Evolutionary conservation across 2,888 invertebrate genomes (phyloP), one percentile per base, ranked within the genome.

Genomic region (Anagyrus pseudococci): DNA sequence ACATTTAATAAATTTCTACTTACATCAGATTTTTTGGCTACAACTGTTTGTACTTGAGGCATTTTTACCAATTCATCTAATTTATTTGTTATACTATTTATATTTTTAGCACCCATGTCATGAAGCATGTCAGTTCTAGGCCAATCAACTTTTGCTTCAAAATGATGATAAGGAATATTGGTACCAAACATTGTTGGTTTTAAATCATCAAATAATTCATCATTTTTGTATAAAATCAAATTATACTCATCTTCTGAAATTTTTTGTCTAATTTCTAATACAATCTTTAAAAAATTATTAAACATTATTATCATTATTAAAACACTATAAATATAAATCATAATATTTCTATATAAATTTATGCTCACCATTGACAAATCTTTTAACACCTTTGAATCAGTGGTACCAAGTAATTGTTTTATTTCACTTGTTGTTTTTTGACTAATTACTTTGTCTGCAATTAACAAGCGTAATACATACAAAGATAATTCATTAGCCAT

Each of bases 401-500:
- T 83, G 44, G 82, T 80, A 0, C 89, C 89, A 77, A 89, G 88
- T 69, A 84, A 83, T 58, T 85, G 83, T 61, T 85, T 83, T 15
- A 92, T 75, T 56, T 85, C 81, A 2, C 84, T 81, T 2, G 84
- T 76, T 73, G 88, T 87, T 68, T 86, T 86, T 41, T 85, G 81
- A 75, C 86, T 84, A 8, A 89, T 82, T 55, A 85, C 81, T 54
- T 84, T 84, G 59, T 86, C 84, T 54, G 87, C 84, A 1, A 89
- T 77, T 71, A 91, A 86, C 74, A 89, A 79, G 69, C 85, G 82
- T 2, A 91, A 80, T 0, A 87, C 79, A 70, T 86, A 84, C 0
- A 90, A 80, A 0, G 87, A 77, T 1, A 89, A 85, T 77, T 89
- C 89, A 70, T 90, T 87, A 8, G 88, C 82, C 7, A 88, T 79